Percentiles rank a stretch among this genome's conserved stretches.
Evolutionary conservation across 2,797 vertebrate genomes (phyloP).

Genomic region (Neosilurus hyrtlii): DNA sequence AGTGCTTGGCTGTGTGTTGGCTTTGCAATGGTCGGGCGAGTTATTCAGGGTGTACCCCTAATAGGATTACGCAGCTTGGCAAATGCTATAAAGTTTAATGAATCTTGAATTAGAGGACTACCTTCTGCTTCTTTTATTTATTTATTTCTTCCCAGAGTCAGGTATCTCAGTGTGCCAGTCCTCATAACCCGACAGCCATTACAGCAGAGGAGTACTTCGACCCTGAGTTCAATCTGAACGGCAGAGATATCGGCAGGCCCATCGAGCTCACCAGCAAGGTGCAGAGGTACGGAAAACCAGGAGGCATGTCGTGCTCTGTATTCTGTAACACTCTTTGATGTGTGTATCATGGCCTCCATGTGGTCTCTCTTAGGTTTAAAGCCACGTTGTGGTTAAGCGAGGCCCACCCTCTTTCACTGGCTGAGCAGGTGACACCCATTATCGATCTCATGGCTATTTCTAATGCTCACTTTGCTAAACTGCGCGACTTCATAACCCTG

Average conservation of each 20-base stretch:
- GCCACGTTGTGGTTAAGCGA: conserved; percentile 93
- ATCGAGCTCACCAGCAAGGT: conserved; percentile 93
- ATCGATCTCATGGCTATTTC: conserved; percentile 98
- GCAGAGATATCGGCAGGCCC: conserved; percentile 89
- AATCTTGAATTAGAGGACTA: not conserved
- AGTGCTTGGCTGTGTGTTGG: too few relatives aligned
- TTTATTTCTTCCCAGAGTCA: conserved; percentile 73
- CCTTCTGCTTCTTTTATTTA: conserved; percentile 2
- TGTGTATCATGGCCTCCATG: not conserved
- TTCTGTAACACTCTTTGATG: not conserved
- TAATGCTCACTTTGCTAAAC: conserved; percentile 93
- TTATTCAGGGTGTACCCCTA: too few relatives aligned
- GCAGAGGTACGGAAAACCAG: conserved; percentile 76
- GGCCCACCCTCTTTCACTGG: conserved; percentile 88
- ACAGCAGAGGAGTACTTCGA: conserved; percentile 92
- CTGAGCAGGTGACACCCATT: conserved; percentile 93
- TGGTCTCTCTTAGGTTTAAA: conserved; percentile 80
- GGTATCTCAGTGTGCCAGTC: conserved; percentile 86
- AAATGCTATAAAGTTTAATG: too few relatives aligned
- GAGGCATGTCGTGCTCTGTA: not conserved
- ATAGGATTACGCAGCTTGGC: too few relatives aligned
- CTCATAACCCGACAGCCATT: conserved; percentile 93
- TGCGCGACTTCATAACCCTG: conserved; percentile 93
- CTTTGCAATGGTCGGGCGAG: too few relatives aligned
- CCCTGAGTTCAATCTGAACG: conserved; percentile 86